These are phyloP conservation scores for Sprattus sprattus DNA, from an alignment of 2,113 vertebrate species.

Conservation along the genomic window DNA sequence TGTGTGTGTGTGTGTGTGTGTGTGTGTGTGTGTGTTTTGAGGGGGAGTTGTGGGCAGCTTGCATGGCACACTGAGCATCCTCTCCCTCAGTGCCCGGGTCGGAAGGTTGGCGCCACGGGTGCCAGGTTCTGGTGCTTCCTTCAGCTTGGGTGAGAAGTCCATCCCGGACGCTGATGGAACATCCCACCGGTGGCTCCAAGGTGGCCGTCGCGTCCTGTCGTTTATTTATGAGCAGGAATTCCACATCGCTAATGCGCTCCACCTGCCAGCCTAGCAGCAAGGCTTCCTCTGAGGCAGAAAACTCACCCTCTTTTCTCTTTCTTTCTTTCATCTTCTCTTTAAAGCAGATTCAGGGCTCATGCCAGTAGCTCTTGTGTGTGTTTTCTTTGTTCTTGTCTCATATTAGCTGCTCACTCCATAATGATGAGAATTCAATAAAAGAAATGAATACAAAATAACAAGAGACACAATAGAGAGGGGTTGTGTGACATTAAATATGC, in stretches of 20 bases:
- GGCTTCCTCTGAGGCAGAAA: background rate
- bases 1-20: background rate
- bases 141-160: background rate
- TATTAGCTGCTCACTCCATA: conserved; percentile 23
- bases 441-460: background rate
- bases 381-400: background rate
- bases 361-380: conserved; percentile 27
- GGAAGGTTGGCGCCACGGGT: conserved; percentile 41
- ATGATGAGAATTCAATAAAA: conserved; percentile 25
- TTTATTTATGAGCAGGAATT: conserved; percentile 66
- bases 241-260: too few species aligned
- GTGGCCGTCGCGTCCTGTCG: conserved; percentile 39
- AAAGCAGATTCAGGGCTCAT: conserved; percentile 30
- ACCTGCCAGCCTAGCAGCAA: too few species aligned
- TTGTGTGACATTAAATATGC: conserved; percentile 29
- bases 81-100: conserved; percentile 42
- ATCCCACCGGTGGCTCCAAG: conserved; percentile 47
- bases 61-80: background rate
- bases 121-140: conserved; percentile 31
- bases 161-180: conserved; percentile 45
- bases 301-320: conserved; percentile 6
- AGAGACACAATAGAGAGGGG: conserved; percentile 10
- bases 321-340: background rate
- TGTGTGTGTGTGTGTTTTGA: background rate
- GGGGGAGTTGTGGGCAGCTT: too few species aligned